phyloP scores from a whole-genome alignment of 1,140 invertebrate species.

The Caenorhabditis remanei region DNA sequence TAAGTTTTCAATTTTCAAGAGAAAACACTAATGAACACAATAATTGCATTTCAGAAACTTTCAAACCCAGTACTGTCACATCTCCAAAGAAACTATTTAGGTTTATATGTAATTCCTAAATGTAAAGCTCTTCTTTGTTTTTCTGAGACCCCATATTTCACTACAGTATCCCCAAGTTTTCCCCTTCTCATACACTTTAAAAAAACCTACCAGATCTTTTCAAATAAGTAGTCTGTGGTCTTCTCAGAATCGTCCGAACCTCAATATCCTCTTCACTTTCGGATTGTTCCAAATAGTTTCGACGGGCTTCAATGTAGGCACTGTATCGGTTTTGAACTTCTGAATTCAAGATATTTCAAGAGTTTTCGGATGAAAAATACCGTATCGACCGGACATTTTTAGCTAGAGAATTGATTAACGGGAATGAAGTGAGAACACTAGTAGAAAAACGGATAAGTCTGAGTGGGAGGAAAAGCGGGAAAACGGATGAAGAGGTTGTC shows the following conservation, averaged over 20 bases:
- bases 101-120: too few species aligned
- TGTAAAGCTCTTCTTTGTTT: too few species aligned
- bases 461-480: background rate
- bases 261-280: slow-evolving; percentile 45
- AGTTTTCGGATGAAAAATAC: background rate
- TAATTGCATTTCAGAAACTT: too few species aligned
- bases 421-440: background rate
- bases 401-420: background rate
- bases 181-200: background rate
- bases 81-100: too few species aligned
- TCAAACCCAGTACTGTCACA: too few species aligned
- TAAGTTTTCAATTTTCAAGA: too few species aligned
- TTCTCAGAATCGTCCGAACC: slow-evolving; percentile 32
- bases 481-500: slow-evolving; percentile 15
- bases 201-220: slow-evolving; percentile 15
- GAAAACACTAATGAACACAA: too few species aligned
- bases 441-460: background rate
- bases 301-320: slow-evolving; percentile 25
- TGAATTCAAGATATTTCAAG: background rate
- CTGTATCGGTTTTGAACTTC: slow-evolving; percentile 47
- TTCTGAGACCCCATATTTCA: too few species aligned
- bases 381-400: slow-evolving; percentile 41
- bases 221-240: slow-evolving; percentile 3
- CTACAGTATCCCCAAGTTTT: too few species aligned
- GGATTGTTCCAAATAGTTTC: slow-evolving; percentile 31